Conservation (phyloP, 1,140 invertebrate genomes). For the Triops cancriformis region DNA sequence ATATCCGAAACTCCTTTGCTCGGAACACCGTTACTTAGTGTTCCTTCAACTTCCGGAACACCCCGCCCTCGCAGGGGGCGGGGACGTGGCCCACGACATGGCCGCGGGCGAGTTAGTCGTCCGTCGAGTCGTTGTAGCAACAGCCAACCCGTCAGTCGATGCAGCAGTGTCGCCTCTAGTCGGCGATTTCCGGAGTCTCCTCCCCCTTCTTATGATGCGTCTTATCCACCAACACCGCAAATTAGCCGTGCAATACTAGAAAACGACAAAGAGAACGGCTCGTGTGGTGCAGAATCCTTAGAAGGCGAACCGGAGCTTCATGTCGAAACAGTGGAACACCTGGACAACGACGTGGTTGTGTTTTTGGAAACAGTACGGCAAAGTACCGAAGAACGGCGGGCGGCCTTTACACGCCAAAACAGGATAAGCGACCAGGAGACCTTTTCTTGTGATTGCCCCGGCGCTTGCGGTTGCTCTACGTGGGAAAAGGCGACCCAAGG, state of each 20-base stretch:
- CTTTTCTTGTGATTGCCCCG: not conserved
- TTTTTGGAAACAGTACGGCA: not conserved
- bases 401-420: not conserved
- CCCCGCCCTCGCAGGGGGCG: not conserved
- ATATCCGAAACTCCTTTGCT: constrained; percentile 2
- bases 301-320: not conserved
- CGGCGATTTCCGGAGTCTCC: not conserved
- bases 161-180: not conserved
- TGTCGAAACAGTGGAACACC: not conserved
- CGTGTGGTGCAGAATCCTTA: not conserved
- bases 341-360: not conserved
- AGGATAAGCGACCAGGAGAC: not conserved
- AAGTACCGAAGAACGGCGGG: not conserved
- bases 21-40: not conserved
- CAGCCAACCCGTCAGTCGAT: constrained; percentile 8
- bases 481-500: no score
- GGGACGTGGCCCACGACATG: not conserved
- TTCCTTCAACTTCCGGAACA: not conserved
- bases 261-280: not conserved
- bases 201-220: constrained; percentile 12
- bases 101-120: not conserved
- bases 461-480: constrained; percentile 14
- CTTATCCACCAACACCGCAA: not conserved
- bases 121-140: not conserved
- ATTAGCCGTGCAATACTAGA: not conserved